These are phyloP conservation scores for Erebia palarica DNA, from an alignment of 2,888 invertebrate genomes.

Conservation along the genomic window DNA sequence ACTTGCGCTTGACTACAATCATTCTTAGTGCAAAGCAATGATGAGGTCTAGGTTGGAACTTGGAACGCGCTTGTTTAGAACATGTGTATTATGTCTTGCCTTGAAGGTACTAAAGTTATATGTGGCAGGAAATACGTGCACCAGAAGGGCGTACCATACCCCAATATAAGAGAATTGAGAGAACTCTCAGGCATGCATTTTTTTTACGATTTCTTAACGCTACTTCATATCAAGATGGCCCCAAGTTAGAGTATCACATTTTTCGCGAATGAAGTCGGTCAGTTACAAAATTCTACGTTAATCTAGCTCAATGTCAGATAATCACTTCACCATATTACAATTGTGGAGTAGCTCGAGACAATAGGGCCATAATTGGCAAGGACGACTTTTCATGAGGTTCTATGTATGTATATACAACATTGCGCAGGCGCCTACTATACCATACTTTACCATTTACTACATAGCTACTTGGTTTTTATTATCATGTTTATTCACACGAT, in stretches of 20 bases:
- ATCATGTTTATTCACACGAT: neutral
- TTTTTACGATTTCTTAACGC: too few relatives aligned
- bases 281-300: conserved; percentile 15
- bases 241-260: conserved; percentile 11
- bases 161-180: too few relatives aligned
- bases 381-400: conserved; percentile 3
- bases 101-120: too few relatives aligned
- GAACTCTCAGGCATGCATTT: too few relatives aligned
- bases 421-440: neutral
- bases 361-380: conserved; percentile 25
- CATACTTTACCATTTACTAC: neutral
- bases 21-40: too few relatives aligned
- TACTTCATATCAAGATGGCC: conserved; percentile 29
- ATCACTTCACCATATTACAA: conserved; percentile 24
- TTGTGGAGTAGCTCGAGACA: conserved; percentile 21
- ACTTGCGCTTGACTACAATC: too few relatives aligned
- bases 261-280: conserved; percentile 5
- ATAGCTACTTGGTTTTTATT: neutral
- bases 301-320: conserved; percentile 38
- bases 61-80: too few relatives aligned
- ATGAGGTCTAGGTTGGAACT: too few relatives aligned
- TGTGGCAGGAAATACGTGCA: too few relatives aligned
- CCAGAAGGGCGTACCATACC: too few relatives aligned
- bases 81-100: too few relatives aligned
- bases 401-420: neutral